phyloP scores from a whole-genome alignment of 2,113 vertebrate species.

The Elaphurus davidianus region DNA sequence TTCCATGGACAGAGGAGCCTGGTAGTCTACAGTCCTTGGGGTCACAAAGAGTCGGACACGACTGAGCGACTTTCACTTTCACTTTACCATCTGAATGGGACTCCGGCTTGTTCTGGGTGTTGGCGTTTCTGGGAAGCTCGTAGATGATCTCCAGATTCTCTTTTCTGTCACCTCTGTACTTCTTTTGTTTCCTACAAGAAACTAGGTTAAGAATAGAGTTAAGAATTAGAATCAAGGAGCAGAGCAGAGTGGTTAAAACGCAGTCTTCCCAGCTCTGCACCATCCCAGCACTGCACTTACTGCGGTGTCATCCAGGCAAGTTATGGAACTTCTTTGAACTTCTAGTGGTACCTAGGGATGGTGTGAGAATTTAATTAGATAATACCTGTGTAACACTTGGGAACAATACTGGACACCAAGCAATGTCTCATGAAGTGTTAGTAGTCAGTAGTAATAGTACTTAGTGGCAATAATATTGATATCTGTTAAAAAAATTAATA shows the following conservation, averaged over 20 bases:
- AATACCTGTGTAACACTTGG: background rate
- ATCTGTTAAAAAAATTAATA: background rate
- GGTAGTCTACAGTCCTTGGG: background rate
- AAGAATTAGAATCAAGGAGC: background rate
- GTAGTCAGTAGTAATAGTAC: background rate
- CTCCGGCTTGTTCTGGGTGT: background rate
- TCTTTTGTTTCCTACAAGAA: slow-evolving; percentile 1
- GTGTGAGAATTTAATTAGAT: background rate
- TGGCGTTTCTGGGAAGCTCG: background rate
- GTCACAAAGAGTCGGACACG: background rate
- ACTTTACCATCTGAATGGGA: background rate
- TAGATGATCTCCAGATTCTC: background rate
- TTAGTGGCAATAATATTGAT: background rate
- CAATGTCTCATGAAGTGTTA: background rate
- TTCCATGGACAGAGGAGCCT: background rate
- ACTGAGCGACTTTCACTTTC: background rate
- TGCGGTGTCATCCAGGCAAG: background rate
- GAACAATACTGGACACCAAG: background rate
- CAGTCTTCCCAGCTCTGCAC: background rate
- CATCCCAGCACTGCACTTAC: background rate
- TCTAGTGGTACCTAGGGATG: background rate
- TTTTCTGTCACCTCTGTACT: background rate
- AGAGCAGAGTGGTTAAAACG: background rate
- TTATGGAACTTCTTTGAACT: background rate
- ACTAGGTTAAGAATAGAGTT: background rate